A percentile compares a stretch with the other conserved stretches of the same genome.
Evolutionary conservation across 2,113 vertebrate genomes (phyloP).

Genomic region (Diphyllodes magnificus): DNA sequence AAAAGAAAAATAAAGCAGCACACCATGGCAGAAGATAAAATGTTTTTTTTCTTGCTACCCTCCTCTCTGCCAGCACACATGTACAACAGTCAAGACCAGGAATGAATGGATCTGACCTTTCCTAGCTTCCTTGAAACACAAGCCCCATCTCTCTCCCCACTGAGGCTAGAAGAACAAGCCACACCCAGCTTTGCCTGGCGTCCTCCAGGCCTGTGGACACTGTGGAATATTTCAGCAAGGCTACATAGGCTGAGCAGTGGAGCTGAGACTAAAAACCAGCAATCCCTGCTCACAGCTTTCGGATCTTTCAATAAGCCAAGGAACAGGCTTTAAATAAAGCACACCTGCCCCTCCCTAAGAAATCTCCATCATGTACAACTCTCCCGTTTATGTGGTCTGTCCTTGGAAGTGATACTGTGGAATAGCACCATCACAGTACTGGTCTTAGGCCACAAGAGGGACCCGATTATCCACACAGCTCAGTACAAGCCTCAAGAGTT

Average conservation of each 20-base stretch:
- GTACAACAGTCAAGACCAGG: background rate
- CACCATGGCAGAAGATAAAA: background rate
- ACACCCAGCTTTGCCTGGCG: background rate
- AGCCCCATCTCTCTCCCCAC: background rate
- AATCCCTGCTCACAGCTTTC: background rate
- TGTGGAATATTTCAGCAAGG: background rate
- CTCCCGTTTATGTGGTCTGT: background rate
- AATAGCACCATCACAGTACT: background rate
- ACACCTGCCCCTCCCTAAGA: background rate
- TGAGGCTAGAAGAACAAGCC: background rate
- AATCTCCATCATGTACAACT: background rate
- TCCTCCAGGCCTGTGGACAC: background rate
- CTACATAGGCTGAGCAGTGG: background rate
- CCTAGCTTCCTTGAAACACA: background rate
- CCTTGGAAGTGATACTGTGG: rapidly evolving
- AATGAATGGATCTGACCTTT: background rate
- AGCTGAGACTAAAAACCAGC: background rate
- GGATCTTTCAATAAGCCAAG: background rate
- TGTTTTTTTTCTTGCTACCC: background rate
- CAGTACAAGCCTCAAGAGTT: background rate
- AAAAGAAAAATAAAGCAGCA: background rate
- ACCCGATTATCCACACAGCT: background rate
- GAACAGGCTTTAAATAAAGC: background rate
- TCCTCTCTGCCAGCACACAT: background rate
- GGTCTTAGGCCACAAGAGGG: conserved; percentile 22